Base-by-base conservation (phyloP, 1,140 invertebrate genomes). In the Antheraea mylitta region DNA sequence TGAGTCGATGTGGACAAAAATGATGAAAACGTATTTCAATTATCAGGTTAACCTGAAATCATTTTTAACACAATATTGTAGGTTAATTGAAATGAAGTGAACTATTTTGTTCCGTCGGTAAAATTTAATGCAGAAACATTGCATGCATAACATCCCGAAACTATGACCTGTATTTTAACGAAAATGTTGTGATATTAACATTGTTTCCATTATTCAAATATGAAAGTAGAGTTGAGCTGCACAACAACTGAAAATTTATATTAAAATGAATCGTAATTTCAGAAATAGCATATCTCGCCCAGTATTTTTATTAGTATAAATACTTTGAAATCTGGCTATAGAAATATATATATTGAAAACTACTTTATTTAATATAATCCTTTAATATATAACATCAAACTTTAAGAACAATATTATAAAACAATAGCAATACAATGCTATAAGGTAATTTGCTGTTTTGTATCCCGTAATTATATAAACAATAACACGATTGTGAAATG, bases 151-250 rank as follows among this genome's bases (percentile, higher is more conserved):
- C 30, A 19, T 19, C 4, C 30, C 11, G 59, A 19, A 61, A 61
- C 30, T 22, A 61, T 22, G 19, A 61, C 18, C 30, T 61, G 30
- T 22, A 61, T 36, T 61, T 61, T 61, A 61, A 61, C 59, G n/a
- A 61, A 18, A 61, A 19, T 61, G 16, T 22, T 22, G 30, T 10
- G 18, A 7, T 59, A 61, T 6, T 13, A 61, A 22, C 30, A 61
- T 9, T 22, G 18, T 61, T 22, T 61, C 7, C 19, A 22, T 22
- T 22, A 61, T 22, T 61, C 59, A 61, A 19, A 13, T 61, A 61
- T 36, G 9, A 19, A 22, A 7, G 18, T 53, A 16, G 13, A 53
- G 45, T 53, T 53, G 45, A 53, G 16, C 10, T 53, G 6, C 45
- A n/a, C 1, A 10, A 16, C 13, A 53, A 53, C 5, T 13, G 45